phyloP scores from a whole-genome alignment of 2,888 invertebrate genomes.

The Erebia aethiops region DNA sequence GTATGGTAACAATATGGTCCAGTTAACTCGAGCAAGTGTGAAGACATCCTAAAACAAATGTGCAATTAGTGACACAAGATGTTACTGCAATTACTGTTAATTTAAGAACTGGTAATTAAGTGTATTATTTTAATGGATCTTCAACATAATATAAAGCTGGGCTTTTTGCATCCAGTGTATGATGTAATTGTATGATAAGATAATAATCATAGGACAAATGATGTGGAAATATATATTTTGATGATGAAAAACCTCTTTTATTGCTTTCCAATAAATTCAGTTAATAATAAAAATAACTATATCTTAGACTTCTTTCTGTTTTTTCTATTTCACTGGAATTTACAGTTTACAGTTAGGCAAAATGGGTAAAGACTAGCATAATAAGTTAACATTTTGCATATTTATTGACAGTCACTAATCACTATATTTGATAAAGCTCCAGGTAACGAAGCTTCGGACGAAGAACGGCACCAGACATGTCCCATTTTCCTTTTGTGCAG shows the following conservation, averaged over 20 bases:
- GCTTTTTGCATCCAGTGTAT: slow-evolving; percentile 35
- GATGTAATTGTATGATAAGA: slow-evolving; percentile 21
- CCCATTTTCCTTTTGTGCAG: neutral
- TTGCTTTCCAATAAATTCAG: slow-evolving; percentile 8
- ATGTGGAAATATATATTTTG: slow-evolving; percentile 43
- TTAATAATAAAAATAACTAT: slow-evolving; percentile 28
- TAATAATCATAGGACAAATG: slow-evolving; percentile 34
- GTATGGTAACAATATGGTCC: too few species aligned
- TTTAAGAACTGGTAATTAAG: slow-evolving; percentile 14
- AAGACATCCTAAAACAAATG: slow-evolving; percentile 20
- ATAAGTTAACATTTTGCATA: neutral
- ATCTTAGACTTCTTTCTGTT: slow-evolving; percentile 23
- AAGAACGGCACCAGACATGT: slow-evolving; percentile 22
- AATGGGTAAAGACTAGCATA: neutral
- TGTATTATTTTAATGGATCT: slow-evolving; percentile 28
- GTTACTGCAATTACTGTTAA: slow-evolving; percentile 29
- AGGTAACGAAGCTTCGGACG: slow-evolving; percentile 4
- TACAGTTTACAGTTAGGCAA: slow-evolving; percentile 1
- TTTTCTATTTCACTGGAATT: slow-evolving; percentile 27
- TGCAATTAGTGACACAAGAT: slow-evolving; percentile 32
- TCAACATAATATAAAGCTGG: slow-evolving; percentile 36
- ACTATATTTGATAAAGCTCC: neutral
- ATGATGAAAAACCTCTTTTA: slow-evolving; percentile 25
- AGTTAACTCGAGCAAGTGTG: neutral
- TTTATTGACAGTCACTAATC: slow-evolving; percentile 8